A percentile compares a stretch with the other conserved stretches of the same genome.
These are phyloP conservation scores for Indicator indicator DNA, from an alignment of 2,113 vertebrate genomes.

Conservation along the genomic window DNA sequence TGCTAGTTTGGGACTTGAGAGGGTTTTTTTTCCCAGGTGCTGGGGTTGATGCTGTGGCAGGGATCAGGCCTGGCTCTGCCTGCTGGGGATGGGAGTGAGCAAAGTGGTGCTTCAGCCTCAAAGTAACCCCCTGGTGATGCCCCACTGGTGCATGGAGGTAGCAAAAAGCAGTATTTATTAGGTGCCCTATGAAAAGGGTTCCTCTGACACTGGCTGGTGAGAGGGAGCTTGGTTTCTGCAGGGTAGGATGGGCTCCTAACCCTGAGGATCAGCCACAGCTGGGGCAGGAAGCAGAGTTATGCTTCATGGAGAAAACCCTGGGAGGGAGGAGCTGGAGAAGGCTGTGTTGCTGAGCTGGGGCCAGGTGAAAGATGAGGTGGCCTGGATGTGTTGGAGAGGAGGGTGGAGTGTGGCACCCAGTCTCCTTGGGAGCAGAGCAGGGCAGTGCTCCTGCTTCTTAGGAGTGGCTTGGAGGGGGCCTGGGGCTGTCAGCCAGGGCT, in stretches of 20 bases:
- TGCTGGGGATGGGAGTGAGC: background rate
- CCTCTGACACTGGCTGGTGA: background rate
- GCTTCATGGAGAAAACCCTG: background rate
- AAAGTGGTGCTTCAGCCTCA: fast-evolving
- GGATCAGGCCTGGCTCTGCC: background rate
- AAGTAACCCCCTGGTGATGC: background rate
- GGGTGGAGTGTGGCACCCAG: fast-evolving
- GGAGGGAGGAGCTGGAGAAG: background rate
- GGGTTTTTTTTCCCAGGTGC: background rate
- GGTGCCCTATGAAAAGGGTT: background rate
- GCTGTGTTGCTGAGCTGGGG: background rate
- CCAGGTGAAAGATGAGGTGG: background rate
- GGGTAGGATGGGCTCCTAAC: too few relatives aligned
- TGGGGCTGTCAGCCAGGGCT: background rate
- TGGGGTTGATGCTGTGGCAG: fast-evolving
- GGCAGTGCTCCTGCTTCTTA: background rate
- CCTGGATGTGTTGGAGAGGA: background rate
- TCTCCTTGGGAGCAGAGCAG: background rate
- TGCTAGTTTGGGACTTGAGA: background rate
- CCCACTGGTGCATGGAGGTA: background rate
- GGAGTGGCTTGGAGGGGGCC: background rate
- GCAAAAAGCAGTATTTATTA: background rate
- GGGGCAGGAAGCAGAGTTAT: fast-evolving
- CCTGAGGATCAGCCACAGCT: too few relatives aligned
- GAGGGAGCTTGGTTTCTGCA: background rate